Evolutionary conservation across 2,113 vertebrate species (phyloP).

Genomic region (Chauna torquata): DNA sequence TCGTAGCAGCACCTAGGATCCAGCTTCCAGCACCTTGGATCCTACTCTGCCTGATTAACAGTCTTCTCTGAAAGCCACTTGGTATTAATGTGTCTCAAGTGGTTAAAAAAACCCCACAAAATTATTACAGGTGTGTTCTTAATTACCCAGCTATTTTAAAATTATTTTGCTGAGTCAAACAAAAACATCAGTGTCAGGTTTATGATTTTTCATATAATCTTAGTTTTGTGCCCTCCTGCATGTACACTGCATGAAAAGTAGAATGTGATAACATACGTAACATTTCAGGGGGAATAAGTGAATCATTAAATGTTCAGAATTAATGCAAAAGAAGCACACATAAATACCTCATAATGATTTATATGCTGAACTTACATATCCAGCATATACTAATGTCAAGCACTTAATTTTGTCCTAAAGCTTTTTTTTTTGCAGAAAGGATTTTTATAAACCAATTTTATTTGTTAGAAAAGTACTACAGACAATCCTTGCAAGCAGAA

Average conservation of each 20-base stretch:
- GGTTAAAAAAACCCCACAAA: neutral
- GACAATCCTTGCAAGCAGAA: neutral
- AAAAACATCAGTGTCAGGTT: neutral
- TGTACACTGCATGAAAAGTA: neutral
- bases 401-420: neutral
- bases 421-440: neutral
- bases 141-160: neutral
- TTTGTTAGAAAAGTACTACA: neutral
- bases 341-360: neutral
- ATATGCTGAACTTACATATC: neutral
- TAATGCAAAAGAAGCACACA: neutral
- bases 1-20: neutral
- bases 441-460: neutral
- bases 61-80: neutral
- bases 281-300: neutral
- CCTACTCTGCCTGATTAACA: neutral
- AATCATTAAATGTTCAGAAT: neutral
- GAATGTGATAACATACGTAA: neutral
- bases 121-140: neutral
- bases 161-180: neutral
- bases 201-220: neutral
- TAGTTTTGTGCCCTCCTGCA: neutral
- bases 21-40: neutral
- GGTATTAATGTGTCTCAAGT: fast-evolving
- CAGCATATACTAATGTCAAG: neutral